phyloP scores from a whole-genome alignment of 2,113 vertebrate species.

The Sigmodon hispidus region DNA sequence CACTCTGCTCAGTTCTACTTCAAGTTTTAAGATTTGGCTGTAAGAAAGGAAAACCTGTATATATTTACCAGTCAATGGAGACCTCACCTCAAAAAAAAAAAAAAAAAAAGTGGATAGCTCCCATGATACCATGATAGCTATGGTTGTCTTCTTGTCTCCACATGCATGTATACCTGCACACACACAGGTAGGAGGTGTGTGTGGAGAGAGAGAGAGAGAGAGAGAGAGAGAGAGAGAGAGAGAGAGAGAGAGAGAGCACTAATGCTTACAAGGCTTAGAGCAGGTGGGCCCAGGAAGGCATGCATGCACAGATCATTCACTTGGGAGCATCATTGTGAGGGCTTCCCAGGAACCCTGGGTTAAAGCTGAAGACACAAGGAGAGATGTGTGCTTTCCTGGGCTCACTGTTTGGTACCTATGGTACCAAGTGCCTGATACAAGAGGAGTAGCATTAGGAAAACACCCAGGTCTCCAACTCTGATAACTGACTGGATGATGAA shows the following conservation, averaged over 20 bases:
- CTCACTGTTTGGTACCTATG: background rate
- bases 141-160: background rate
- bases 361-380: background rate
- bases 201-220: background rate
- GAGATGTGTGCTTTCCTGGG: background rate
- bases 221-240: background rate
- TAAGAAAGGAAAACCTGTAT: background rate
- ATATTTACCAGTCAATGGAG: background rate
- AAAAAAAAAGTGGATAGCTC: background rate
- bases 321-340: rapidly evolving
- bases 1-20: background rate
- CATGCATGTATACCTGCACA: background rate
- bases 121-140: background rate
- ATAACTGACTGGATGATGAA: background rate
- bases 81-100: no score
- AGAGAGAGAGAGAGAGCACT: background rate
- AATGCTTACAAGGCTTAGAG: no score
- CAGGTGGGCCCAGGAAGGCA: background rate
- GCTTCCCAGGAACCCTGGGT: background rate
- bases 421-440: background rate
- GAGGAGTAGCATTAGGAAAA: background rate
- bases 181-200: background rate
- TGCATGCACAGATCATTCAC: no score
- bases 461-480: background rate
- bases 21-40: background rate